Base-by-base conservation (phyloP, 2,888 invertebrate genomes). In the Aleiodes testaceus region DNA sequence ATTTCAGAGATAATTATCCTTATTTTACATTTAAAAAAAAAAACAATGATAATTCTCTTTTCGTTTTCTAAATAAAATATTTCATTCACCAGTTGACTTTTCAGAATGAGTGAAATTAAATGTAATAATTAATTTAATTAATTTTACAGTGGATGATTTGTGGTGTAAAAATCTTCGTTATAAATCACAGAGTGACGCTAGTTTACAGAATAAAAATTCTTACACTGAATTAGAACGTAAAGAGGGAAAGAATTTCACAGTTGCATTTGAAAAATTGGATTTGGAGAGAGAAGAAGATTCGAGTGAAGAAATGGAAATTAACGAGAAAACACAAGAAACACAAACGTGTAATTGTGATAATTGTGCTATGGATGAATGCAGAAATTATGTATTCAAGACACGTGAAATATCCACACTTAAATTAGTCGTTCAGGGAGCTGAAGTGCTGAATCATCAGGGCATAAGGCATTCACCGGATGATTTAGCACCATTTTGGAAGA, bases 401-500 rank as follows among this genome's bases (percentile, higher is more conserved):
- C 78, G 80, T 64, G 84, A 86, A 70, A 79, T 81, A 36, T 77
- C 81, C 1, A 77, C 84, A 1, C 80, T 82, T 44, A 75, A 78
- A 69, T 69, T 82, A n/a, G 79, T 83, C 11, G 68, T 81, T 69
- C 84, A 84, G 64, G 80, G 81, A 30, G 76, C 79, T 1, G 84
- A 87, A 63, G 82, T 85, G 26, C 74, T 87, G 6, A 82, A 81
- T 72, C 84, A 84, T 72, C 85, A 85, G 79, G 92, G 92, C 2
- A 89, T 89, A 73, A 88, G 85, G 76, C 90, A 91, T 78, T 89
- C 90, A 14, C 87, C 90, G 0, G 89, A 86, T 64, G 90, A 92
- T 80, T 91, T 93, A 71, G 92, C 92, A 0, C 89, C 89, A 80
- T 89, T 90, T 73, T 93, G 92, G 92, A 93, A 92, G 81, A 93